phyloP scores from a whole-genome alignment of 2,113 vertebrate species.

The Oreochromis niloticus region DNA sequence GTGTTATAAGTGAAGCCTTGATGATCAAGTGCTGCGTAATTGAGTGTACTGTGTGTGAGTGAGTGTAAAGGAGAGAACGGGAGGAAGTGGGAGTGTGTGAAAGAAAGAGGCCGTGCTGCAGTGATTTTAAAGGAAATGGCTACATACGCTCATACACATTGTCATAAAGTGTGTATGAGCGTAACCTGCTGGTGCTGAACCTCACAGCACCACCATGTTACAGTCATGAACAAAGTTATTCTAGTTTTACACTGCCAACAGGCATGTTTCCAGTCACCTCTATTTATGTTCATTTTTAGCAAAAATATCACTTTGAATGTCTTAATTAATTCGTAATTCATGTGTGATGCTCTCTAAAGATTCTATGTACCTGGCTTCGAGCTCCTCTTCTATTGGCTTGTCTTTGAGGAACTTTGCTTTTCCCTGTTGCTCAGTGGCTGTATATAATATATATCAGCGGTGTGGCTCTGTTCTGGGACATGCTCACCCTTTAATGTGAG shows the following conservation, averaged over 20 bases:
- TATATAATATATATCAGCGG: background rate
- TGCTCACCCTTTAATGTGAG: background rate
- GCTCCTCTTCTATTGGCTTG: background rate
- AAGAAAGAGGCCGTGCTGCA: background rate
- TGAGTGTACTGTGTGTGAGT: conserved; percentile 22
- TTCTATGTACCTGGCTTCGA: background rate
- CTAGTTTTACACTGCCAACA: background rate
- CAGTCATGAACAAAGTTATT: background rate
- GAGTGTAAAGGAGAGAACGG: conserved; percentile 4
- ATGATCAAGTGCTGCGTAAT: conserved; percentile 48
- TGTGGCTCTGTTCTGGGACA: background rate
- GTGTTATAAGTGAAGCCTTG: conserved; percentile 33
- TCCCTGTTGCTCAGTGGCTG: background rate
- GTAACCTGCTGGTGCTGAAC: background rate
- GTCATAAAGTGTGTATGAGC: background rate
- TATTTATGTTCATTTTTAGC: background rate
- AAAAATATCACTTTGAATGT: background rate
- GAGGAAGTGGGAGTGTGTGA: conserved; percentile 2
- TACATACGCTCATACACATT: background rate
- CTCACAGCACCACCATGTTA: background rate
- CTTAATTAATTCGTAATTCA: background rate
- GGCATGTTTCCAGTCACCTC: background rate
- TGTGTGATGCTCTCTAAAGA: background rate
- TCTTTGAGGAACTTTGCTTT: background rate
- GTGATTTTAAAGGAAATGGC: background rate